Evolutionary conservation across 2,113 vertebrate genomes (phyloP), one percentile per base, ranked within the genome.

Genomic region (Silurus meridionalis): DNA sequence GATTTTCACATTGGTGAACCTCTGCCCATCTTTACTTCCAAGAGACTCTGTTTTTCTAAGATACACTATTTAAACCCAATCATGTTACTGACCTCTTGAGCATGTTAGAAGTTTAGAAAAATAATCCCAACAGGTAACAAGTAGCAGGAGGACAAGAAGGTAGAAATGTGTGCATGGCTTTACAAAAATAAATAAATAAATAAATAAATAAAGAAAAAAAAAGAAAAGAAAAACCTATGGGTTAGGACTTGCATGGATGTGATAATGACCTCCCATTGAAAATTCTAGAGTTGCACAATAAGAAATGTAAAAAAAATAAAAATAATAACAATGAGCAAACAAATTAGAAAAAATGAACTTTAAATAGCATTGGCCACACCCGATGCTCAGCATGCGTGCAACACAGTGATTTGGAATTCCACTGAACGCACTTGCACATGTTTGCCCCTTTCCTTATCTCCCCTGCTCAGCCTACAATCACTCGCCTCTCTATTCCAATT

Each of bases 381-480:
- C 88, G 89, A 88, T 87, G 84, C 84, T 84, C 23, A 46, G 80
- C 83, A 86, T 67, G 84, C 72, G 78, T 71, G 87, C 75, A 64
- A 77, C 46, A 78, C 87, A 53, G 87, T 66, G 86, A 89, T 90
- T 90, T 83, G 48, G 69, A 91, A 91, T 91, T 91, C 89, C 85
- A 71, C 86, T 67, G 78, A 87, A 87, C 64, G 17, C 82, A 89
- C 84, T 85, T 81, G 78, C 57, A 85, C 83, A 84, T 88, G 87
- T 84, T 89, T 67, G 85, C 64, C 66, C 50, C 14, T 85, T 61
- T 69, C 66, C 64, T 91, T 92, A 91, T 92, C 90, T 90, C 81
- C 46, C 75, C 37, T 53, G 83, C 89, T 89, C 91, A 91, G 89
- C 89, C 84, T 88, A 86, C 80, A 87, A 90, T 92, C 89, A 83